Evolutionary conservation across 2,888 invertebrate species (phyloP), one percentile per base, ranked within the genome.

Genomic region (Carpatolechia fugitivella): DNA sequence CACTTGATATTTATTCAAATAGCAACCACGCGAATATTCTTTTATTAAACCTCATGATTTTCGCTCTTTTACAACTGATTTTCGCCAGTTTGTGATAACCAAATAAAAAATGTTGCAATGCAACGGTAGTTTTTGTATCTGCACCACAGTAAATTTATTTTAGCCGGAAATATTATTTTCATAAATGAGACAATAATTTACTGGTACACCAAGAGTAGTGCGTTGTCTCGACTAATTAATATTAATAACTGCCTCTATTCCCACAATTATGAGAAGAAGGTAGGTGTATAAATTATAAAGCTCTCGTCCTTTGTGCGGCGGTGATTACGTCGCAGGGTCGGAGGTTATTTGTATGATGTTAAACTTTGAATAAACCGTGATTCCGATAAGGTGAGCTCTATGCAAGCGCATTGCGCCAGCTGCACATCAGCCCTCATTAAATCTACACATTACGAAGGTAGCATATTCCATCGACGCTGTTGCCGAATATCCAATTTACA

Each of bases 1-100:
- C 78, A 82, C 76, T 76, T 80, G 74, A 84, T 87, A 84, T 85
- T 86, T 84, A 86, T 85, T 85, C 82, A 85, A 85, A 85, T 82
- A 76, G 74, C 77, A 70, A 66, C 72, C 73, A 76, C 68, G 70
- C 74, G 73, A 80, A 79, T 76, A 74, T 78, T 78, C 60, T 72
- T 76, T 79, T 76, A 71, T 74, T 71, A 70, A 52, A 72, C 68
- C 65, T 68, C 66, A 60, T 70, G 65, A 69, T 74, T 75, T 59
- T 48, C 31, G 16, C 54, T 59, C 46, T 56, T 49, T 57, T 56
- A 57, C 56, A 60, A 56, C 55, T 57, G 52, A 54, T 48, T 52
- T 40, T 56, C 50, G 10, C 20, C 13, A 44, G n/a, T 33, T 33
- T 10, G 14, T 16, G 20, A 35, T 35, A 33, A 48, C 16, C 31